Evolutionary conservation across 2,113 vertebrate species (phyloP).

Genomic region (Neodontobutis hainanensis): DNA sequence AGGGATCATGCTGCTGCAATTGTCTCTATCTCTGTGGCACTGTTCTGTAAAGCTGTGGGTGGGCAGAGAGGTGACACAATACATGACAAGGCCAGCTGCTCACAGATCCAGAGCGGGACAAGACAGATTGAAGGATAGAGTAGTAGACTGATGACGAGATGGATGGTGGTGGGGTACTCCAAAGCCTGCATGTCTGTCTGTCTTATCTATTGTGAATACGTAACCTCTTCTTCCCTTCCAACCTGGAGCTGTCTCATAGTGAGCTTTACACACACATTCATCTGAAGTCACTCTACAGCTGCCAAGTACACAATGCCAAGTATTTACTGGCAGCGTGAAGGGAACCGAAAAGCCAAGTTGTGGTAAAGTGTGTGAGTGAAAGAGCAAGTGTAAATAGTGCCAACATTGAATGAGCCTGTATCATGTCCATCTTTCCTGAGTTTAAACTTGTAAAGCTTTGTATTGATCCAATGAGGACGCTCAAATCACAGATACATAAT

Average conservation of each 20-base stretch:
- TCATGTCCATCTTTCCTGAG: background rate
- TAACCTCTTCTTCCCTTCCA: conserved; percentile 4
- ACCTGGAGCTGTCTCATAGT: conserved; percentile 35
- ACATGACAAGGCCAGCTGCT: conserved; percentile 74
- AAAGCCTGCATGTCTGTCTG: conserved; percentile 4
- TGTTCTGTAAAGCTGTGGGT: conserved; percentile 31
- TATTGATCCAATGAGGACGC: background rate
- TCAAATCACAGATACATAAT: background rate
- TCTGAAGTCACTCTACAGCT: conserved; percentile 77
- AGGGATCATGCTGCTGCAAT: conserved; percentile 62
- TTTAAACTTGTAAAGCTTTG: background rate
- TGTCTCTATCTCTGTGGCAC: conserved; percentile 47
- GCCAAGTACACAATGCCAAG: conserved; percentile 48
- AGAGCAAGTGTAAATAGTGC: conserved; percentile 6
- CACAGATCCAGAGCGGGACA: conserved; percentile 38
- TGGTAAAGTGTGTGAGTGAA: conserved; percentile 26
- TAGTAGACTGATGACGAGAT: conserved; percentile 21
- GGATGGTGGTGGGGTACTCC: conserved; percentile 29
- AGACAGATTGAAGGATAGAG: conserved; percentile 39
- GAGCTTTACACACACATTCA: conserved; percentile 64
- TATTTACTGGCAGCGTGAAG: conserved; percentile 43
- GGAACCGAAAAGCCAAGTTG: conserved; percentile 27
- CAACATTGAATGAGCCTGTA: background rate
- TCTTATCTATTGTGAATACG: conserved; percentile 9
- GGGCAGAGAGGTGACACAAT: conserved; percentile 15